phyloP scores from a whole-genome alignment of 2,888 invertebrate genomes.

The Pristionchus maxplancki region DNA sequence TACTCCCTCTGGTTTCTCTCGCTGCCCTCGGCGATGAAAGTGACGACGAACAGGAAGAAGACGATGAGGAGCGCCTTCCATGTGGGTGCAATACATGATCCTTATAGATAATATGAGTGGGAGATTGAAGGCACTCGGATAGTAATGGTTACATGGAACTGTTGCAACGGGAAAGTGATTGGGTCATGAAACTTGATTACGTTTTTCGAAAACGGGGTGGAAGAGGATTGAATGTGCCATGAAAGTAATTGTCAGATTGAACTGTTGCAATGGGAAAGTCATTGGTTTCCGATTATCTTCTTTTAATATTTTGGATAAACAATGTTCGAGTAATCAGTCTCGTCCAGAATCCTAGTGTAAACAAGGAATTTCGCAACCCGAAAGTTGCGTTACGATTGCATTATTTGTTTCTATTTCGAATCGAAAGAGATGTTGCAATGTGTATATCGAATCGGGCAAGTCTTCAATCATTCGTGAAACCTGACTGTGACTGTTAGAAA shows the following conservation, averaged over 20 bases:
- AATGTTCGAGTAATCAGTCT: too few species aligned
- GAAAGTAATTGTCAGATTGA: background rate
- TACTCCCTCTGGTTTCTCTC: conserved; percentile 94
- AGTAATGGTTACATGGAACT: background rate
- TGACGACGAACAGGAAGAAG: conserved; percentile 85
- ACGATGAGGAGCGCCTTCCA: conserved; percentile 81
- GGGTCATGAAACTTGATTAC: background rate
- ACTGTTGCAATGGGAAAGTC: background rate
- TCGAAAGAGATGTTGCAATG: too few species aligned
- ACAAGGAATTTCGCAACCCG: too few species aligned
- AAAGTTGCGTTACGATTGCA: too few species aligned
- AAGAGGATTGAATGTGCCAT: background rate
- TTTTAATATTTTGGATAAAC: background rate
- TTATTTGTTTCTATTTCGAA: too few species aligned
- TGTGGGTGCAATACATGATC: conserved; percentile 59
- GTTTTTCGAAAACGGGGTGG: too few species aligned
- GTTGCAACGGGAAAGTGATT: background rate
- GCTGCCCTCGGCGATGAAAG: conserved; percentile 87
- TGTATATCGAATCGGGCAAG: too few species aligned
- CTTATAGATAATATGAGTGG: background rate
- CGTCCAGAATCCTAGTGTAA: too few species aligned
- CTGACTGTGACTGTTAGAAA: background rate
- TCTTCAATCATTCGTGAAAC: too few species aligned
- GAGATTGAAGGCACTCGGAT: background rate
- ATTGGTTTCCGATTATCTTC: too few species aligned